Evolutionary conservation across 2,113 vertebrate genomes (phyloP).

Genomic region (Loxodonta africana): DNA sequence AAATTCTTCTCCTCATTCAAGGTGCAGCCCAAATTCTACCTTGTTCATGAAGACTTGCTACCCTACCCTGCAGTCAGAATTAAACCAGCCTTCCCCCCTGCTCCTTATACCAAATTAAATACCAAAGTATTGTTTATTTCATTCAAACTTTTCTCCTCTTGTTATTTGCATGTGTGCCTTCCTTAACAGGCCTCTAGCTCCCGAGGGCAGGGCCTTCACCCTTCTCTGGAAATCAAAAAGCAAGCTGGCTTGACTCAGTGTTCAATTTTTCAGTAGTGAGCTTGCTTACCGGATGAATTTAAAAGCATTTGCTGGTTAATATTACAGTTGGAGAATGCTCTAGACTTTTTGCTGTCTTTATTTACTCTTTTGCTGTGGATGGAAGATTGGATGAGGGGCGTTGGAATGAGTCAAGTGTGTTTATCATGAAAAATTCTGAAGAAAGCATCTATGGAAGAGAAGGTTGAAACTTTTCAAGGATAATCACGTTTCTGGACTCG

Average conservation of each 20-base stretch:
- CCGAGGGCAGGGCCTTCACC: background rate
- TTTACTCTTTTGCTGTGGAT: background rate
- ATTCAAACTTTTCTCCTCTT: background rate
- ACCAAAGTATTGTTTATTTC: background rate
- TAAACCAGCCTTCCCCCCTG: background rate
- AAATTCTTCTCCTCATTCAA: background rate
- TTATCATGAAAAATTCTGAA: slow-evolving; percentile 16
- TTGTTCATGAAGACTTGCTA: background rate
- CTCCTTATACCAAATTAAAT: background rate
- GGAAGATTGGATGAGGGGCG: background rate
- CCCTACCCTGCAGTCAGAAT: background rate
- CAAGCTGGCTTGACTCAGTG: background rate
- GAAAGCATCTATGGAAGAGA: background rate
- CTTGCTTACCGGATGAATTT: background rate
- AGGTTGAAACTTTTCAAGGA: slow-evolving; percentile 15
- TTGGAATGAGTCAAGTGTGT: background rate
- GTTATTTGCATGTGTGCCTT: background rate
- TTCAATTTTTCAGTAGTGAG: background rate
- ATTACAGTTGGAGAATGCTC: background rate
- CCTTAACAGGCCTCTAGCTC: background rate
- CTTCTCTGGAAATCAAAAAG: background rate
- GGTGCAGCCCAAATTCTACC: background rate
- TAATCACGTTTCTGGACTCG: background rate
- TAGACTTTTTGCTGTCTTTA: background rate
- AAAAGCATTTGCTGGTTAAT: background rate